These are phyloP conservation scores for Morpho deidamia DNA, from an alignment of 2,888 invertebrate genomes.

Conservation along the genomic window DNA sequence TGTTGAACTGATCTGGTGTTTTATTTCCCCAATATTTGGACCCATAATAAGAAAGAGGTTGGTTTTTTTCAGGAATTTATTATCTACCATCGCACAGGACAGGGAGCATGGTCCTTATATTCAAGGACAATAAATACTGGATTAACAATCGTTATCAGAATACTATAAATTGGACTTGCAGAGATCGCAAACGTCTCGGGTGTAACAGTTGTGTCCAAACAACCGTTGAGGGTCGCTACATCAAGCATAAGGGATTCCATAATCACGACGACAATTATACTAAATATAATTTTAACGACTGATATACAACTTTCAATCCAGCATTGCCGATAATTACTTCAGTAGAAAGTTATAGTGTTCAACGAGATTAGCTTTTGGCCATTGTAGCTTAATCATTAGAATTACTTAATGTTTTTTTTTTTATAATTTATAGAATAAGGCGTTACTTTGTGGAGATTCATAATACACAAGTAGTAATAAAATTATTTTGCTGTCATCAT, in stretches of 20 bases:
- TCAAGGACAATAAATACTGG: slow-evolving; percentile 72
- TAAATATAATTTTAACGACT: slow-evolving; percentile 70
- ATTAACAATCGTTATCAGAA: slow-evolving; percentile 72
- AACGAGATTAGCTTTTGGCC: background rate
- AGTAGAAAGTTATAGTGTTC: slow-evolving; percentile 29
- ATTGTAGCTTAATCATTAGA: no score
- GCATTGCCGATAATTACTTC: slow-evolving; percentile 36
- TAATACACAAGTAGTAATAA: no score
- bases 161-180: slow-evolving; percentile 71
- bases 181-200: slow-evolving; percentile 62
- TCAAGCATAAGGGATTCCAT: slow-evolving; percentile 67
- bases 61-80: slow-evolving; percentile 57
- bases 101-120: slow-evolving; percentile 71
- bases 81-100: slow-evolving; percentile 70
- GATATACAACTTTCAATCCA: slow-evolving; percentile 33
- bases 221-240: slow-evolving; percentile 61
- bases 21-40: slow-evolving; percentile 6
- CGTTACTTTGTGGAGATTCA: no score
- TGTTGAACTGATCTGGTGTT: slow-evolving; percentile 17
- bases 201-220: slow-evolving; percentile 70
- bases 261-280: slow-evolving; percentile 70
- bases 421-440: no score
- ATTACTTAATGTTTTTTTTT: no score
- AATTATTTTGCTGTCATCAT: no score
- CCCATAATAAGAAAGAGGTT: slow-evolving; percentile 25